Percentiles rank a stretch among this genome's conserved stretches.
Evolutionary conservation across 2,113 vertebrate genomes (phyloP).

Genomic region (Bubo blakistoni): DNA sequence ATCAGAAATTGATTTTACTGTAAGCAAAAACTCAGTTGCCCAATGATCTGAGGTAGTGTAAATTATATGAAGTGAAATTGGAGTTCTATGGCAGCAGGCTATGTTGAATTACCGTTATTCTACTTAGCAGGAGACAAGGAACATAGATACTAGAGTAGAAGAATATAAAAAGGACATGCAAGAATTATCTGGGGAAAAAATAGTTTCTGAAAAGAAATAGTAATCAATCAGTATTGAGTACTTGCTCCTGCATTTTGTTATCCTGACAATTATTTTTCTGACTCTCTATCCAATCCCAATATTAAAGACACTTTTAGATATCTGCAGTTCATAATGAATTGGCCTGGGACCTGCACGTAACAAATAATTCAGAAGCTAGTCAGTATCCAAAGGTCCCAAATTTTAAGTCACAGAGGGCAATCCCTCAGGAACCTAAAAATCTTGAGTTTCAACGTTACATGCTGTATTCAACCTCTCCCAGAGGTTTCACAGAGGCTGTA

Average conservation of each 20-base stretch:
- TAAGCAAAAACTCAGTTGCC: not conserved
- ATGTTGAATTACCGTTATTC: not conserved
- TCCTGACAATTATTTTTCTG: not conserved
- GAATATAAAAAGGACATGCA: not conserved
- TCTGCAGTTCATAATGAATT: not conserved
- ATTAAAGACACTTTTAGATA: not conserved
- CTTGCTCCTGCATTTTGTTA: not conserved
- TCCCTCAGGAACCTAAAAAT: not conserved
- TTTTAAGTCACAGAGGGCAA: not conserved
- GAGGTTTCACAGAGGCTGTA: not conserved
- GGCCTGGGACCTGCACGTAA: not conserved
- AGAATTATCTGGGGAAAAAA: not conserved
- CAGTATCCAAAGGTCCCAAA: not conserved
- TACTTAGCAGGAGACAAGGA: not conserved
- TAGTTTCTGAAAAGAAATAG: not conserved
- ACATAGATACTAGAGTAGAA: not conserved
- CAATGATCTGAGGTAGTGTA: not conserved
- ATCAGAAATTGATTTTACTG: not conserved
- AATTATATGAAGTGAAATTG: not conserved
- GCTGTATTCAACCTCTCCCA: rapidly evolving
- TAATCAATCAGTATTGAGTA: not conserved
- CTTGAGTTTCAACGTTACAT: not conserved
- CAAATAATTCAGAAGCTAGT: not conserved
- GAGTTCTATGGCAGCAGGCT: not conserved
- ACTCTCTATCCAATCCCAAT: not conserved